Evolutionary conservation across 2,113 vertebrate species (phyloP).

Genomic region (Bothrops jararaca): DNA sequence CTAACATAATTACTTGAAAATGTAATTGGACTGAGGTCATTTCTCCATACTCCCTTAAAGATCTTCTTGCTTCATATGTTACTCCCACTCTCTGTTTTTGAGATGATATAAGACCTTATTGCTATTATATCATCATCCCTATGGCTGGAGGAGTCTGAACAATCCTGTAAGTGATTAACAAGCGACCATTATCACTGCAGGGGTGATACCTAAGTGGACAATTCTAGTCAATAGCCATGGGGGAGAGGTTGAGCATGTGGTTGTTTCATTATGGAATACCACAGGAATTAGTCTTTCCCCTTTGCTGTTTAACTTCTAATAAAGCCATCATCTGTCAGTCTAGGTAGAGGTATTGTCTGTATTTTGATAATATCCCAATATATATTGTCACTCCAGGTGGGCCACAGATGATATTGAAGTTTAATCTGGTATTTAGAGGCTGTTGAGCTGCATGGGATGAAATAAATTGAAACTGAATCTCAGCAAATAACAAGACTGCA

Average conservation of each 20-base stretch:
- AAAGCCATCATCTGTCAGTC: neutral
- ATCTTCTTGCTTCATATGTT: neutral
- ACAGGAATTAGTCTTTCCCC: neutral
- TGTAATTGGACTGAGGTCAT: neutral
- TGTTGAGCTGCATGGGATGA: neutral
- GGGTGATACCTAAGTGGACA: neutral
- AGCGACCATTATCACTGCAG: neutral
- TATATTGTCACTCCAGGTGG: neutral
- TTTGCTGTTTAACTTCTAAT: neutral
- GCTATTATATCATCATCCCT: neutral
- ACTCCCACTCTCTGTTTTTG: neutral
- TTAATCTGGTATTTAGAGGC: neutral
- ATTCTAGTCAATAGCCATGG: neutral
- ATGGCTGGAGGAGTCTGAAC: neutral
- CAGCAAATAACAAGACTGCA: neutral
- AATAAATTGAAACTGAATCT: neutral
- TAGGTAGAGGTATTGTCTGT: neutral
- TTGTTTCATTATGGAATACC: neutral
- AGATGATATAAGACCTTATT: neutral
- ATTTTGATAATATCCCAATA: neutral
- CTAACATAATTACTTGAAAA: neutral
- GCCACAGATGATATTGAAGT: neutral
- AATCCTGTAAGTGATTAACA: neutral
- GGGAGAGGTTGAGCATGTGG: neutral
- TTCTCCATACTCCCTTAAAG: neutral